Base-by-base conservation (phyloP, 2,113 vertebrate genomes). In the Zosterops hypoxanthus region DNA sequence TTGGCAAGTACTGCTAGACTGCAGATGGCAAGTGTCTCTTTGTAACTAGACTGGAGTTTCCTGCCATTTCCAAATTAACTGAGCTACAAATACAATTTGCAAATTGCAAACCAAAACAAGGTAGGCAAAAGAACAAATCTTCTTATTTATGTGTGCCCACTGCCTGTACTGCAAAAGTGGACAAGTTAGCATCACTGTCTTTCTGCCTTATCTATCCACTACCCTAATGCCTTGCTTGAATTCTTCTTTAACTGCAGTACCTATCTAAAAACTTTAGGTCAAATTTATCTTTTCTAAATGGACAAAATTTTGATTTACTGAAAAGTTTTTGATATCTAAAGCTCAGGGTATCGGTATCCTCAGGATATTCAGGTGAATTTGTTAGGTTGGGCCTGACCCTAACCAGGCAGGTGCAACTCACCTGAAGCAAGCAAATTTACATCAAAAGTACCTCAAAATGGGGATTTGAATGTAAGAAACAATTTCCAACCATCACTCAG, bases 1-100 rank as follows among this genome's bases (percentile, higher is more conserved):
- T 83, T 97, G 95, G 98, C 97, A 97, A 96, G 90, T 94, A 84
- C 84, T 90, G 88, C 96, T 83, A 97, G 97, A 97, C 97, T 97
- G 95, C 97, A 98, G 98, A 98, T 98, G 97, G 97, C 33, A 72
- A 97, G 68, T 71, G 94, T 53, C 96, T 97, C 97, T 97, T 94
- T 79, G 44, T 88, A 97, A 97, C 94, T 94, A 94, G 49, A 76
- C 69, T 94, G 83, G 69, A 94, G 87, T 89, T 97, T 85, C 95
- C 95, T 96, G 89, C 95, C 79, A 86, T 94, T 96, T 96, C 64
- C 92, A 88, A 80, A 94, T 96, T 86, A 96, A 71, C 94, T 81
- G 78, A 90, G 91, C 91, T 94, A 80, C 94, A 96, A 93, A 92
- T 95, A 85, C 21, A 33, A 83, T 92, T 97, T 95, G 92, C 91